Evolutionary conservation across 2,797 vertebrate species (phyloP).

Genomic region (Micrastur ruficollis): DNA sequence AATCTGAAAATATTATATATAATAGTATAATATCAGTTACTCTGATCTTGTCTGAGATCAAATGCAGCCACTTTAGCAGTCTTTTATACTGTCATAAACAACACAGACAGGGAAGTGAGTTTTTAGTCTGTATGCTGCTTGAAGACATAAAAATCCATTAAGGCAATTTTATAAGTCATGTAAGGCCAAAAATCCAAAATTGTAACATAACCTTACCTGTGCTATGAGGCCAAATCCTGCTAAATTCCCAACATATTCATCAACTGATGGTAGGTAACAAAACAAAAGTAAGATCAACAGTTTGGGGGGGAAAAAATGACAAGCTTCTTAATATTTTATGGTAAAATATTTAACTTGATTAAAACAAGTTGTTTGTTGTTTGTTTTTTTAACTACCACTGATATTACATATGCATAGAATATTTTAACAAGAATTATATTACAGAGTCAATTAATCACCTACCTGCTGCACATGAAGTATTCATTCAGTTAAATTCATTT

Average conservation of each 20-base stretch:
- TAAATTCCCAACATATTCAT: neutral
- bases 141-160: neutral
- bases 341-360: neutral
- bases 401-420: neutral
- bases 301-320: neutral
- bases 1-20: neutral
- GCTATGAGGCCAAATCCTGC: neutral
- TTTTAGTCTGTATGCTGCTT: neutral
- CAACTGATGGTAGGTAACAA: neutral
- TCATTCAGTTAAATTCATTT: neutral
- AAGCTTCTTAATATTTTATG: neutral
- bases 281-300: neutral
- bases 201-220: neutral
- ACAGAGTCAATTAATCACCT: neutral
- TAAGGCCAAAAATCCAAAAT: neutral
- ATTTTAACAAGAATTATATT: neutral
- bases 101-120: neutral
- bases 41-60: neutral
- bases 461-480: neutral
- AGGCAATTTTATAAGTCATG: neutral
- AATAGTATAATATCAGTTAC: neutral
- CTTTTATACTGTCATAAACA: neutral
- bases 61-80: neutral
- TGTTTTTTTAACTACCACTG: neutral
- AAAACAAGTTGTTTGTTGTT: neutral